Evolutionary conservation across 2,888 invertebrate species (phyloP).

Genomic region (Brachynemurus nebulosus): DNA sequence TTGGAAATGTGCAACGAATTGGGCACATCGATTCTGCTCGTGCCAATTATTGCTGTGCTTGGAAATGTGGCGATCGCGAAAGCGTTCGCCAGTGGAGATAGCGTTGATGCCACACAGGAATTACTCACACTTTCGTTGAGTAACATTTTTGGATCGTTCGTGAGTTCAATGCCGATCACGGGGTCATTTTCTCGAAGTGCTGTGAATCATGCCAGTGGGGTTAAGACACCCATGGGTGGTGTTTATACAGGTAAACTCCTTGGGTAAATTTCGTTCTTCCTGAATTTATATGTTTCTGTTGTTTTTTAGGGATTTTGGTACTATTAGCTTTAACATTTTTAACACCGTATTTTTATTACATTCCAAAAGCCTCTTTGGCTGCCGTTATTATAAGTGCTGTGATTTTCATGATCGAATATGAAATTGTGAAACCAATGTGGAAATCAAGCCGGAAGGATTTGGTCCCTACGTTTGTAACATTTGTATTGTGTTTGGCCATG

Average conservation of each 20-base stretch:
- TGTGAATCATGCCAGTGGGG: slow-evolving; percentile 91
- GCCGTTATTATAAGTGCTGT: slow-evolving; percentile 93
- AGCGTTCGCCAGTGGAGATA: slow-evolving; percentile 72
- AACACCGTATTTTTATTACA: slow-evolving; percentile 80
- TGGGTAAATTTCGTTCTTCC: slow-evolving; percentile 31
- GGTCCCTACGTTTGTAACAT: slow-evolving; percentile 70
- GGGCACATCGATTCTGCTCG: slow-evolving; percentile 70
- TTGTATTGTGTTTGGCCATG: slow-evolving; percentile 61
- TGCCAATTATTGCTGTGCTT: slow-evolving; percentile 80
- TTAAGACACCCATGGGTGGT: slow-evolving; percentile 77
- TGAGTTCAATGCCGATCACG: slow-evolving; percentile 81
- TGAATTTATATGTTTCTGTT: neutral
- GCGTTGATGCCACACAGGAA: slow-evolving; percentile 83
- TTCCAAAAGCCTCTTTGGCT: slow-evolving; percentile 78
- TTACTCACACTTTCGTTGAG: slow-evolving; percentile 71
- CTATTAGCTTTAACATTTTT: slow-evolving; percentile 70
- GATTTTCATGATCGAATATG: slow-evolving; percentile 88
- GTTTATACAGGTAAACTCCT: slow-evolving; percentile 51
- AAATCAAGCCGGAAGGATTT: slow-evolving; percentile 66
- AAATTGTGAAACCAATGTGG: slow-evolving; percentile 78
- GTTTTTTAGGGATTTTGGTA: slow-evolving; percentile 53
- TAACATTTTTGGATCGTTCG: slow-evolving; percentile 77
- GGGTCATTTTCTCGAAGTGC: slow-evolving; percentile 84
- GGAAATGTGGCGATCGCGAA: slow-evolving; percentile 94
- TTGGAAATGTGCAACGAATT: slow-evolving; percentile 62